Conservation (phyloP, 2,797 vertebrate species). For the Ibycter americanus region DNA sequence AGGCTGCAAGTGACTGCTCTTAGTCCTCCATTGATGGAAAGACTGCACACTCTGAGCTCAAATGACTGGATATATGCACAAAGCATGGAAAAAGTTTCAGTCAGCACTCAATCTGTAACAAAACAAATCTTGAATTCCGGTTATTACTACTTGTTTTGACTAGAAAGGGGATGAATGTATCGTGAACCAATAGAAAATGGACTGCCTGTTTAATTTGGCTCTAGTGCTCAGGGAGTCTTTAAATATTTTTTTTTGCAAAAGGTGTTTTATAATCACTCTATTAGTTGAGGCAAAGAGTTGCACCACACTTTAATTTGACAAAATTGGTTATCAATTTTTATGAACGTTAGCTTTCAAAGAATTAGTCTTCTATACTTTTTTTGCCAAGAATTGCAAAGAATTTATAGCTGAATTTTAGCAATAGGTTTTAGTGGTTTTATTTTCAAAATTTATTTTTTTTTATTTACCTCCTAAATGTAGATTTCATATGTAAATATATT, state of each 20-base stretch:
- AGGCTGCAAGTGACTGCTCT: neutral
- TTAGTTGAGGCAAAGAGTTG: neutral
- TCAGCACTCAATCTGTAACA: neutral
- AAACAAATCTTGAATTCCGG: neutral
- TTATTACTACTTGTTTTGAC: constrained; percentile 3
- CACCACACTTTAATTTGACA: neutral
- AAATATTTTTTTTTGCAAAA: neutral
- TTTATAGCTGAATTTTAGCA: neutral
- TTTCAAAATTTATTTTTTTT: neutral
- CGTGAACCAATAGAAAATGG: neutral
- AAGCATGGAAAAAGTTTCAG: neutral
- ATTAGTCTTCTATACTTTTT: neutral
- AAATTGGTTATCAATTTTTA: neutral
- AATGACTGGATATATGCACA: neutral
- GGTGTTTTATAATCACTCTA: neutral
- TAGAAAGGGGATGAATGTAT: neutral
- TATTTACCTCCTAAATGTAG: neutral
- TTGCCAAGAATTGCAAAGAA: neutral
- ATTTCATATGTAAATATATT: neutral
- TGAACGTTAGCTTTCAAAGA: neutral
- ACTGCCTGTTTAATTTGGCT: neutral
- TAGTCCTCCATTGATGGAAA: neutral
- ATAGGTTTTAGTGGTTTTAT: neutral
- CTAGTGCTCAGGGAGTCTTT: neutral
- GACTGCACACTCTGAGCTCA: neutral